Base-by-base conservation (phyloP, 2,888 invertebrate genomes). In the Glaucopsyche alexis region DNA sequence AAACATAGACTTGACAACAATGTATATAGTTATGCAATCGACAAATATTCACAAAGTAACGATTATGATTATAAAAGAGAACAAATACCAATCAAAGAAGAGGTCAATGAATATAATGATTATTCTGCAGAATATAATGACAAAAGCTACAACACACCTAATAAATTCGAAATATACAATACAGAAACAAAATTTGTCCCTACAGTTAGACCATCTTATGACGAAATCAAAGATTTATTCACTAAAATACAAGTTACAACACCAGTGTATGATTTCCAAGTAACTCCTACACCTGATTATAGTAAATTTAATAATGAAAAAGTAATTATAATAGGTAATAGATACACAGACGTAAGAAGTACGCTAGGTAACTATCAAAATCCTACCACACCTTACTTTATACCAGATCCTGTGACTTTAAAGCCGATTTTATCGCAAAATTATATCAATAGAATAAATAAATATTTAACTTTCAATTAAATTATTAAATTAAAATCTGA, bases 371-470 rank as follows among this genome's bases (percentile, higher is more conserved):
- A 16, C 11, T 67, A 67, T 19, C 64, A 65, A 14, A 67, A 67
- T 47, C 67, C 67, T 55, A 76, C 78, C 5, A 79, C 81, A 0
- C 76, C 80, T 0, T 91, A 88, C 75, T 81, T 90, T 0, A 85
- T 78, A 81, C 88, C 0, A 81, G 80, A 75, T 76, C 66, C 66
- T 1, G 66, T 40, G 1, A 67, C 67, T 2, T 4, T 81, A 2
- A 90, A 86, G 72, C 90, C 91, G 0, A 78, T 89, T 1, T 78
- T 92, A 7, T 87, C 88, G 0, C 80, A 83, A 71, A 84, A 83
- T 55, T 92, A 85, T 80, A 85, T 92, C 45, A 83, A 87, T 76
- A 88, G 85, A 74, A 89, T 92, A 49, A 90, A 90, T 79, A 90
- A 88, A 77, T 93, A 93, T 84, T 83, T 93, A 75, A 83, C 80